Percentiles rank a stretch among this genome's conserved stretches.
These are phyloP conservation scores for Pollicipes pollicipes DNA, from an alignment of 1,140 invertebrate species.

Conservation along the genomic window DNA sequence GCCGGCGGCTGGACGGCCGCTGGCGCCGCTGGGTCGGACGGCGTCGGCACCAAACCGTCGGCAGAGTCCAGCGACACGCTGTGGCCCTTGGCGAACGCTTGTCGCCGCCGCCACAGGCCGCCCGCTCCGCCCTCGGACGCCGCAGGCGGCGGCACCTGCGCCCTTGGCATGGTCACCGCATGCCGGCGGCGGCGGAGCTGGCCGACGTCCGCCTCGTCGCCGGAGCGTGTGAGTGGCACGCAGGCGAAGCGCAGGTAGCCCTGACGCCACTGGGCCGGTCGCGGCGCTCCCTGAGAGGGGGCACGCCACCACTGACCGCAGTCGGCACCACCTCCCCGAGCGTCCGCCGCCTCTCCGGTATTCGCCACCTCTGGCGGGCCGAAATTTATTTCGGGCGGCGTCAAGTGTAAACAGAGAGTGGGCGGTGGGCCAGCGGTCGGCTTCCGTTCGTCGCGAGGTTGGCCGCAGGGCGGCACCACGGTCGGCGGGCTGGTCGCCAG, in stretches of 20 bases:
- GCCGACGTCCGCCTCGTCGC: background rate
- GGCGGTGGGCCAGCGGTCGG: background rate
- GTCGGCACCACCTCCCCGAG: background rate
- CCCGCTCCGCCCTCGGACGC: no score
- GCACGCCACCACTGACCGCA: background rate
- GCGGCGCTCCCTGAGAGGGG: background rate
- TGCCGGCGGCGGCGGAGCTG: background rate
- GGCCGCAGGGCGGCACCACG: no score
- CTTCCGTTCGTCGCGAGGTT: background rate
- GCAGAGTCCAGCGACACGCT: background rate
- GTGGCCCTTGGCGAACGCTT: background rate
- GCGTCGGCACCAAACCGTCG: background rate
- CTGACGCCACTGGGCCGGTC: background rate
- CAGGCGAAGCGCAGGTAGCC: background rate
- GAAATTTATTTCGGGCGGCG: background rate
- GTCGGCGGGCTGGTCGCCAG: background rate
- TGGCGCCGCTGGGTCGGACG: background rate
- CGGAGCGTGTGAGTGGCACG: no score
- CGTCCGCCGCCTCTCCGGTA: background rate
- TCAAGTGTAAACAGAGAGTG: background rate
- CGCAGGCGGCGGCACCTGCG: no score
- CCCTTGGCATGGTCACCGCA: background rate
- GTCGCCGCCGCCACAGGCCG: background rate
- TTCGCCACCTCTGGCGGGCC: background rate
- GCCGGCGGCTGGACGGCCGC: no score